A percentile compares a stretch with the other conserved stretches of the same genome.
phyloP scores from a whole-genome alignment of 1,140 invertebrate species.

The Cotesia typhae region DNA sequence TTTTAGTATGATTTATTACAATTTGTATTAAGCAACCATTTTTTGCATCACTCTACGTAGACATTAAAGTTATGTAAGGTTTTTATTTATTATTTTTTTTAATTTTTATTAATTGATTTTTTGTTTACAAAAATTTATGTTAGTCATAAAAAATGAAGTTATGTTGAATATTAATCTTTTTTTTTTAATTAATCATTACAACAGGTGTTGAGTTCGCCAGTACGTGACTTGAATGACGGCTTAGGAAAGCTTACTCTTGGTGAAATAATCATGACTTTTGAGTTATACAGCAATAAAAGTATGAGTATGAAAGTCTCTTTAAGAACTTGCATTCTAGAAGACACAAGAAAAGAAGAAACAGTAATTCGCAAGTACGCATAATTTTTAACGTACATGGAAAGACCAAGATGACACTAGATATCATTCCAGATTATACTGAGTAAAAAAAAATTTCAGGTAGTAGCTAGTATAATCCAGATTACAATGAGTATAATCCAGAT shows the following conservation, averaged over 20 bases:
- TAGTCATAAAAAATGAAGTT: not conserved
- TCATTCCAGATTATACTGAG: too few relatives aligned
- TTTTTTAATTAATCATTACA: slow-evolving; percentile 43
- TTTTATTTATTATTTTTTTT: slow-evolving; percentile 16
- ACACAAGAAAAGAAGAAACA: slow-evolving; percentile 74
- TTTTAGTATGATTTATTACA: slow-evolving; percentile 5
- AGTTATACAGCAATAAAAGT: slow-evolving; percentile 76
- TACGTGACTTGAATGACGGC: slow-evolving; percentile 76
- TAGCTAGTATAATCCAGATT: too few relatives aligned
- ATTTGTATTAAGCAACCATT: slow-evolving; percentile 12
- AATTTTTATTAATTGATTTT: not conserved
- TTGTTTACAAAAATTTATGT: too few relatives aligned
- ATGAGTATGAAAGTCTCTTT: slow-evolving; percentile 77
- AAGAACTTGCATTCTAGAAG: slow-evolving; percentile 75
- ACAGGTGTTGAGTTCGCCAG: slow-evolving; percentile 76
- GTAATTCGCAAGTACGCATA: slow-evolving; percentile 70
- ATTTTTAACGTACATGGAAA: too few relatives aligned
- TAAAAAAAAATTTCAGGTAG: too few relatives aligned
- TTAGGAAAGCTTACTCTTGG: slow-evolving; percentile 76
- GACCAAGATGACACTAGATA: too few relatives aligned
- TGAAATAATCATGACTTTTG: slow-evolving; percentile 72
- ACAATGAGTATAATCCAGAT: too few relatives aligned
- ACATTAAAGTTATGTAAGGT: slow-evolving; percentile 2
- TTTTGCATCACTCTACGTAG: slow-evolving; percentile 5
- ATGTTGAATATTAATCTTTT: slow-evolving; percentile 14